Evolutionary conservation across 64 coral and sea anemone genomes (phyloP).

Genomic region (Dendrophyllia cribrosa): DNA sequence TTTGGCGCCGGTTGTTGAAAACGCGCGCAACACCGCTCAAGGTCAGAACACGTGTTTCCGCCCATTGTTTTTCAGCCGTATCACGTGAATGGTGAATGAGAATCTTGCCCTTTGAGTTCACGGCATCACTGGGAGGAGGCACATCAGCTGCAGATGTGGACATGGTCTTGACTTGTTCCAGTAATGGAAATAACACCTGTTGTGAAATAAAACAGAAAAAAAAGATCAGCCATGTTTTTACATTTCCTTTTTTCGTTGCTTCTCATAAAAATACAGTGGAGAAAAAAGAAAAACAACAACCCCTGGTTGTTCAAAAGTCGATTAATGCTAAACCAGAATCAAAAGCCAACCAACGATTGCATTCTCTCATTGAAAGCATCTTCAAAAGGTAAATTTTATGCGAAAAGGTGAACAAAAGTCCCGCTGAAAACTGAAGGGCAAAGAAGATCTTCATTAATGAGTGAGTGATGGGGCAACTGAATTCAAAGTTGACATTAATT

Average conservation of each 20-base stretch:
- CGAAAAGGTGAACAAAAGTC: too few species aligned
- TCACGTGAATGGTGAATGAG: conserved; percentile 99
- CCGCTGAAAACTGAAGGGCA: too few species aligned
- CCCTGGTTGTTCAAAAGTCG: too few species aligned
- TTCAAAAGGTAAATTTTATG: too few species aligned
- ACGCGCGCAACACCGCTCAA: conserved; percentile 92
- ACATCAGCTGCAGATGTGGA: conserved; percentile 93
- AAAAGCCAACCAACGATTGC: too few species aligned
- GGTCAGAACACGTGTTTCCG: conserved; percentile 93
- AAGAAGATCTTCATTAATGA: too few species aligned
- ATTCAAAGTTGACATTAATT: too few species aligned
- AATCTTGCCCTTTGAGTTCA: conserved; percentile 80
- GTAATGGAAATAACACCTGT: conserved; percentile 94
- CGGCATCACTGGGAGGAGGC: conserved; percentile 84
- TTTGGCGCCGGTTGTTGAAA: conserved; percentile 96
- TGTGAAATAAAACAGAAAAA: neutral
- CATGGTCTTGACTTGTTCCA: conserved; percentile 99
- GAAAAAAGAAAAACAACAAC: too few species aligned
- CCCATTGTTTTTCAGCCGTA: conserved; percentile 97
- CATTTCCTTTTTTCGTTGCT: neutral
- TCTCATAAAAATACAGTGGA: too few species aligned
- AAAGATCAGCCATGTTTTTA: neutral
- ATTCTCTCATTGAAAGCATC: too few species aligned
- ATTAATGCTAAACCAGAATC: too few species aligned
- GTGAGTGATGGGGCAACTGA: too few species aligned